Base-by-base conservation (phyloP, 2,113 vertebrate species). In the Sterrhoptilus dennistouni region DNA sequence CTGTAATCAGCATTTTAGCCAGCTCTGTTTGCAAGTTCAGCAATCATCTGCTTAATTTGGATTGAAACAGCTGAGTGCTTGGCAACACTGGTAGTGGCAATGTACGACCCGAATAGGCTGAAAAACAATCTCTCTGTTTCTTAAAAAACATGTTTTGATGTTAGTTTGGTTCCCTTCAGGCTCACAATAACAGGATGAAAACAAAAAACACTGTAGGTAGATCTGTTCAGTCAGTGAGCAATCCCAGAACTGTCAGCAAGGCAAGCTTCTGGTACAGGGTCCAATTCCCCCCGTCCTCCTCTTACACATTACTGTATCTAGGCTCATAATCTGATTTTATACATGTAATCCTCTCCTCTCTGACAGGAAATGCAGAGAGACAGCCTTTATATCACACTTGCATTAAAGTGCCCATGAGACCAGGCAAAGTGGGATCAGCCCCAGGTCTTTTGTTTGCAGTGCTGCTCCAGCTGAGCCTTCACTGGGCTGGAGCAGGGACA, bases 401-500 rank as follows among this genome's bases (percentile, higher is more conserved):
- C 47, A 61, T 47, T 61, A 9, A 89, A 87, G 63, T 12, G 25
- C 71, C 54, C 2, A 1, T 53, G 61, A 84, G 65, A 44, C 12
- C 0, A 0, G 29, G 52, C 52, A 64, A 70, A 75, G 69, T 10
- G 38, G 49, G 69, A 75, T 79, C 72, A 76, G 57, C 18, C 61
- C 54, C 50, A 12, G 9, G 6, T 52, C 29, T 78, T 36, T 19
- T 5, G 14, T 52, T 28, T 13, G 31, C 5, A 4, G 29, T 11
- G 45, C 8, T 50, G 50, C 31, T 78, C 63, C 91, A 64, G 27
- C 33, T 36, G 65, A 78, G 38, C 60, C 47, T 31, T 59, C 52
- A 11, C 2, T 0, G 0, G 29, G 23, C 19, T 19, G 33, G 19
- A 71, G 35, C 38, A 40, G 47, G 40, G 19, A 27, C 14, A 16